A percentile compares a stretch with the other conserved stretches of the same genome.
Conservation (phyloP, 2,113 vertebrate genomes). For the Solea senegalensis region DNA sequence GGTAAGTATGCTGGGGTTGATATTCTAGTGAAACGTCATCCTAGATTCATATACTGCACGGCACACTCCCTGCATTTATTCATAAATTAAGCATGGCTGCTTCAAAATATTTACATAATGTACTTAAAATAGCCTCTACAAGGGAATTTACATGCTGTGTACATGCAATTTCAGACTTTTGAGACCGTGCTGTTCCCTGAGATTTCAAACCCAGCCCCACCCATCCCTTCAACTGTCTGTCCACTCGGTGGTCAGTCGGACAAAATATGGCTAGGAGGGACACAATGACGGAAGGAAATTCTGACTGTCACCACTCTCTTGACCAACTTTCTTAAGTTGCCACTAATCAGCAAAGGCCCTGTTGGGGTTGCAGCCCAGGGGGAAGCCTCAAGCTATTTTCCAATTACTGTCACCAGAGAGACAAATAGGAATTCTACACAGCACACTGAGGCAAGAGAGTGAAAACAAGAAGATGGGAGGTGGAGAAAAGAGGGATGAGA, state of each 20-base stretch:
- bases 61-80: constrained; percentile 36
- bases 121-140: constrained; percentile 63
- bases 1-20: constrained; percentile 3
- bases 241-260: constrained; percentile 17
- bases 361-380: constrained; percentile 71
- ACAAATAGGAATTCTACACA: constrained; percentile 75
- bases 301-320: constrained; percentile 46
- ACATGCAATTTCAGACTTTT: constrained; percentile 5
- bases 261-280: constrained; percentile 31
- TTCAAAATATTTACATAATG: constrained; percentile 75
- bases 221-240: not conserved
- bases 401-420: constrained; percentile 83
- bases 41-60: constrained; percentile 38
- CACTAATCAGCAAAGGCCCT: constrained; percentile 79
- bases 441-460: constrained; percentile 35
- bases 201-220: not conserved
- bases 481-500: constrained; percentile 10
- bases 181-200: not conserved
- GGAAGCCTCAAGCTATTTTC: constrained; percentile 79
- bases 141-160: constrained; percentile 22
- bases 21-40: constrained; percentile 28
- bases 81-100: constrained; percentile 74
- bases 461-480: constrained; percentile 28
- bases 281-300: constrained; percentile 32
- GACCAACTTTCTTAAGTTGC: constrained; percentile 76